Percentiles rank a stretch among this genome's conserved stretches.
Evolutionary conservation across 2,888 invertebrate genomes (phyloP).

Genomic region (Colletes collaris): DNA sequence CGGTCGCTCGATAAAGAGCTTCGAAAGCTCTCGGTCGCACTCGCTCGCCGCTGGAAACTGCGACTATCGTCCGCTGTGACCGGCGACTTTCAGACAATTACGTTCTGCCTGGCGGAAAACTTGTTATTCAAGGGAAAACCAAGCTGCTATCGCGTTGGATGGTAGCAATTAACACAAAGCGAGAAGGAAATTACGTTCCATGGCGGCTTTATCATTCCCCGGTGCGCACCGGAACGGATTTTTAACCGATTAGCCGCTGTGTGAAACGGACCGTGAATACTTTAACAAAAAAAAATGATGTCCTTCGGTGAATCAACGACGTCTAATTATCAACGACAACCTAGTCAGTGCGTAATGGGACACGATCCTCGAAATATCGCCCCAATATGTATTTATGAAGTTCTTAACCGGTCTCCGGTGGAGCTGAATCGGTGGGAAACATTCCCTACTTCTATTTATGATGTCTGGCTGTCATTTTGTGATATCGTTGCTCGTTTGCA

Average conservation of each 20-base stretch:
- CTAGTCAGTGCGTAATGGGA: too few species aligned
- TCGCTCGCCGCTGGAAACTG: slow-evolving; percentile 1
- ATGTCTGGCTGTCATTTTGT: too few species aligned
- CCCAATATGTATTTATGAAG: too few species aligned
- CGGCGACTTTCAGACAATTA: slow-evolving; percentile 41
- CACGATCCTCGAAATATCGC: too few species aligned
- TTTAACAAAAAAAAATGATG: not conserved
- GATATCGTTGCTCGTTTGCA: too few species aligned
- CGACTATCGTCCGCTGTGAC: slow-evolving; percentile 25
- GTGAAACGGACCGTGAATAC: slow-evolving; percentile 6
- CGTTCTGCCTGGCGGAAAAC: slow-evolving; percentile 36
- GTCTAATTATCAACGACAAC: too few species aligned
- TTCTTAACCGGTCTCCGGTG: too few species aligned
- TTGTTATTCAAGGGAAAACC: slow-evolving; percentile 36
- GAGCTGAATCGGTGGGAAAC: too few species aligned
- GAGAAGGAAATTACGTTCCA: slow-evolving; percentile 24
- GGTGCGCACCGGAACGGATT: slow-evolving; percentile 3
- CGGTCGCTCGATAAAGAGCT: slow-evolving; percentile 29
- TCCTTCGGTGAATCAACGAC: too few species aligned
- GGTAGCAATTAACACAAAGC: slow-evolving; percentile 41
- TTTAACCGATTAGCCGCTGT: slow-evolving; percentile 15
- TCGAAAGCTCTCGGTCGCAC: slow-evolving; percentile 13
- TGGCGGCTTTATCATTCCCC: slow-evolving; percentile 13
- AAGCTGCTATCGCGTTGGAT: slow-evolving; percentile 24
- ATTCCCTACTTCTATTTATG: too few species aligned